Percentiles rank a stretch among this genome's conserved stretches.
phyloP scores from a whole-genome alignment of 2,797 vertebrate species.

The Aplochiton taeniatus region DNA sequence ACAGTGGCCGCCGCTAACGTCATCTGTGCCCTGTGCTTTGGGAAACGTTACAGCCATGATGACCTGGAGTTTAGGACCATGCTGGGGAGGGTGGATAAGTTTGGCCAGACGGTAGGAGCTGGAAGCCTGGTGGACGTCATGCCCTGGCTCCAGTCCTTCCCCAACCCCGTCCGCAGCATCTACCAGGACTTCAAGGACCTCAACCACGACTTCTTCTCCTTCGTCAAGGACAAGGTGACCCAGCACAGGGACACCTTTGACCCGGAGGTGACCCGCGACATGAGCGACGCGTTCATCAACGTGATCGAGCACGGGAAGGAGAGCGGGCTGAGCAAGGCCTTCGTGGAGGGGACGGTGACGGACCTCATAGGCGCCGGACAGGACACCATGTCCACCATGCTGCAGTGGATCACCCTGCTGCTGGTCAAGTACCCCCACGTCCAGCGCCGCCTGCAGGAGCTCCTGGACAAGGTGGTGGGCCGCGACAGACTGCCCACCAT shows the following conservation, averaged over 20 bases:
- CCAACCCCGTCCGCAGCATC: slow-evolving; percentile 84
- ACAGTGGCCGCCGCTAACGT: slow-evolving; percentile 89
- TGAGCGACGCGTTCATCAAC: slow-evolving; percentile 83
- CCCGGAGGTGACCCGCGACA: slow-evolving; percentile 71
- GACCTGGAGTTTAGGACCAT: slow-evolving; percentile 88
- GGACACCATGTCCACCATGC: slow-evolving; percentile 87
- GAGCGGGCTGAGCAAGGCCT: slow-evolving; percentile 60
- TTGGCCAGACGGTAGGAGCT: slow-evolving; percentile 89
- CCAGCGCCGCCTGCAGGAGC: slow-evolving; percentile 74
- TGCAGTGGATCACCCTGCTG: slow-evolving; percentile 88
- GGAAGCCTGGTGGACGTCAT: slow-evolving; percentile 92
- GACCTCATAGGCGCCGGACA: slow-evolving; percentile 98
- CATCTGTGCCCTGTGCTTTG: slow-evolving; percentile 95
- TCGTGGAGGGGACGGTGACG: slow-evolving; percentile 80
- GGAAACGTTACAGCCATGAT: slow-evolving; percentile 85
- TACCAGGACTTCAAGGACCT: slow-evolving; percentile 83
- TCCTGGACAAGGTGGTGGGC: slow-evolving; percentile 83
- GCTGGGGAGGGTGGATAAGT: slow-evolving; percentile 81
- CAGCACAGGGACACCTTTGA: slow-evolving; percentile 79
- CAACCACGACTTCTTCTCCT: slow-evolving; percentile 80
- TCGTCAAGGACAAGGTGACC: slow-evolving; percentile 76
- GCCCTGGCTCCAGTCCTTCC: slow-evolving; percentile 92
- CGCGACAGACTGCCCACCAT: slow-evolving; percentile 82
- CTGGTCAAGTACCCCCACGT: slow-evolving; percentile 77
- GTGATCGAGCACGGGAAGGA: slow-evolving; percentile 77